Percentiles rank a stretch among this genome's conserved stretches.
Evolutionary conservation across 2,888 invertebrate genomes (phyloP).

Genomic region (Lagria hirta): DNA sequence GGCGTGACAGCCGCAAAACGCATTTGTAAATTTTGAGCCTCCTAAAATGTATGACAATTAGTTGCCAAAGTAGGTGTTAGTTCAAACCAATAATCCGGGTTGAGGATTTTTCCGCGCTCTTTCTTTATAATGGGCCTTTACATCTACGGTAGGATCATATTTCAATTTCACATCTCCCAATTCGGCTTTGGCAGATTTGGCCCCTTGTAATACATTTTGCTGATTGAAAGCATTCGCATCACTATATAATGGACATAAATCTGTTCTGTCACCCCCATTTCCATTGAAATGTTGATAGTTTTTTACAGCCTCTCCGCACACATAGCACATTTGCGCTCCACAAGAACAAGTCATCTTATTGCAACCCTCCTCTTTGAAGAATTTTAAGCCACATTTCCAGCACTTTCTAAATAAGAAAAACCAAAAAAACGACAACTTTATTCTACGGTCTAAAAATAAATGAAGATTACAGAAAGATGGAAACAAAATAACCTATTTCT

Average conservation of each 20-base stretch:
- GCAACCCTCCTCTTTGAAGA: slow-evolving; percentile 60
- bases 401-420: slow-evolving; percentile 51
- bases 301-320: slow-evolving; percentile 57
- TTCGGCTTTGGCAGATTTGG: slow-evolving; percentile 47
- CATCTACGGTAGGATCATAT: slow-evolving; percentile 44
- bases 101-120: slow-evolving; percentile 17
- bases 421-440: neutral
- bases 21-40: too few relatives aligned
- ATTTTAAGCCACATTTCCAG: slow-evolving; percentile 54
- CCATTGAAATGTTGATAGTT: slow-evolving; percentile 60
- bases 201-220: slow-evolving; percentile 50
- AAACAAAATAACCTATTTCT: neutral
- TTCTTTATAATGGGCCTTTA: slow-evolving; percentile 30
- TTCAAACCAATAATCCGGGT: slow-evolving; percentile 3
- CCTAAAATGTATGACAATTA: too few relatives aligned
- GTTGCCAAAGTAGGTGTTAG: too few relatives aligned
- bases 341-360: slow-evolving; percentile 62
- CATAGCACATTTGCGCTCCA: slow-evolving; percentile 60
- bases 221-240: slow-evolving; percentile 51
- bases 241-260: slow-evolving; percentile 53
- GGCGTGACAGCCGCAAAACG: too few relatives aligned
- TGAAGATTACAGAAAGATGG: neutral
- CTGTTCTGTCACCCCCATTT: slow-evolving; percentile 47
- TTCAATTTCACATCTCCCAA: slow-evolving; percentile 46
- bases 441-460: neutral